A percentile compares a stretch with the other conserved stretches of the same genome.
These are phyloP conservation scores for Cheilosia vernalis DNA, from an alignment of 2,888 invertebrate species.

Conservation along the genomic window DNA sequence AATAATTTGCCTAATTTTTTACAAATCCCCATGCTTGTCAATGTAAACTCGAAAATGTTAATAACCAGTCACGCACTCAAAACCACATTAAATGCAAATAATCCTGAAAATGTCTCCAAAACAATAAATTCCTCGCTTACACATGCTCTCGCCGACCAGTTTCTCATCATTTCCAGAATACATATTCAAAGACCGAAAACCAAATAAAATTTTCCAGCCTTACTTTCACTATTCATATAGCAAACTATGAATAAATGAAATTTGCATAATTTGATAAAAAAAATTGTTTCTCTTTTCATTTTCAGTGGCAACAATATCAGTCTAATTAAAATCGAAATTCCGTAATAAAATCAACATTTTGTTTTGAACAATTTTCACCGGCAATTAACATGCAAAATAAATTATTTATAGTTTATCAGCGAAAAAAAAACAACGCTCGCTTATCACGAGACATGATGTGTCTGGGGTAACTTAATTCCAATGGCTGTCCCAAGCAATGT, in stretches of 20 bases:
- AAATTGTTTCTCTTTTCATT: not conserved
- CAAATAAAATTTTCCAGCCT: not conserved
- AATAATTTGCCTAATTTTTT: too few relatives aligned
- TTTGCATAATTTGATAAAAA: slow-evolving; percentile 47
- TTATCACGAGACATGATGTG: slow-evolving; percentile 29
- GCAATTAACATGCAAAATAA: slow-evolving; percentile 31
- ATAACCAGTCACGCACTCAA: not conserved
- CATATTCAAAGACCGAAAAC: not conserved
- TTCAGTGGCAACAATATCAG: not conserved
- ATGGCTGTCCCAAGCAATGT: slow-evolving; percentile 4
- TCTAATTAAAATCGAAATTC: slow-evolving; percentile 47
- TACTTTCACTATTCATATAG: slow-evolving; percentile 56
- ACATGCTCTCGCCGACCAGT: slow-evolving; percentile 24
- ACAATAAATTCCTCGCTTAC: slow-evolving; percentile 1
- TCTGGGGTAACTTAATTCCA: slow-evolving; percentile 20
- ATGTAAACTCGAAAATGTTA: too few relatives aligned
- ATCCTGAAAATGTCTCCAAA: slow-evolving; percentile 11
- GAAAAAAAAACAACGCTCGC: not conserved
- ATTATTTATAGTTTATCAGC: slow-evolving; percentile 22
- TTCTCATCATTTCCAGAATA: slow-evolving; percentile 58
- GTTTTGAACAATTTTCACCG: slow-evolving; percentile 44
- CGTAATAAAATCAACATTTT: slow-evolving; percentile 14
- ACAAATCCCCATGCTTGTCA: too few relatives aligned
- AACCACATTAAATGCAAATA: slow-evolving; percentile 6
- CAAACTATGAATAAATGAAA: slow-evolving; percentile 37